A percentile compares a stretch with the other conserved stretches of the same genome.
phyloP scores from a whole-genome alignment of 2,888 invertebrate species.

The Agrotis clavis region DNA sequence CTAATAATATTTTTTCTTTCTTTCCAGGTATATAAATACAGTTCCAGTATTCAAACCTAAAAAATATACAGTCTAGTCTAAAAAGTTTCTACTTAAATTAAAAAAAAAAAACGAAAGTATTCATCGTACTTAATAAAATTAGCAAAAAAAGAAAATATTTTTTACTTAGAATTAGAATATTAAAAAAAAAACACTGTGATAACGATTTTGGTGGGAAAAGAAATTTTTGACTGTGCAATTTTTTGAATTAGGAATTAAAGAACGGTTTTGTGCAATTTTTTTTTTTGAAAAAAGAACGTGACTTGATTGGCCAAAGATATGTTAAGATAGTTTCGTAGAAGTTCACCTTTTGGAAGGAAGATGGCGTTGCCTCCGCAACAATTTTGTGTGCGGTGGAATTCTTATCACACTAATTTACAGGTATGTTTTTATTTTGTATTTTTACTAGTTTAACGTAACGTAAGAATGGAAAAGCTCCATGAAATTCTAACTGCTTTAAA shows the following conservation, averaged over 20 bases:
- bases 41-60: constrained; percentile 81
- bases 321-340: constrained; percentile 59
- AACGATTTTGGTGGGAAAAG: constrained; percentile 60
- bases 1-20: constrained; percentile 48
- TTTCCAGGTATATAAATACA: constrained; percentile 76
- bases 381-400: constrained; percentile 96
- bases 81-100: constrained; percentile 86
- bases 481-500: no score
- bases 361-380: constrained; percentile 92
- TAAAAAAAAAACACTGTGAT: constrained; percentile 75
- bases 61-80: constrained; percentile 83
- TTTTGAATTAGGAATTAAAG: constrained; percentile 49
- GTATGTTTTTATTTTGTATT: constrained; percentile 72
- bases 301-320: constrained; percentile 67
- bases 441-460: no score
- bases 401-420: constrained; percentile 95
- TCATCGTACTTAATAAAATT: constrained; percentile 82
- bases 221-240: constrained; percentile 68
- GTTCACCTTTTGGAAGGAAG: constrained; percentile 67
- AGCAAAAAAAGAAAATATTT: constrained; percentile 57
- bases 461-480: no score
- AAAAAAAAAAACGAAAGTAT: constrained; percentile 71
- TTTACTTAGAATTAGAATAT: constrained; percentile 64
- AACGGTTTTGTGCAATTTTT: constrained; percentile 78
- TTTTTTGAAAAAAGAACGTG: constrained; percentile 56